Evolutionary conservation across 2,797 vertebrate genomes (phyloP), one percentile per base, ranked within the genome.

Genomic region (Lacerta agilis): DNA sequence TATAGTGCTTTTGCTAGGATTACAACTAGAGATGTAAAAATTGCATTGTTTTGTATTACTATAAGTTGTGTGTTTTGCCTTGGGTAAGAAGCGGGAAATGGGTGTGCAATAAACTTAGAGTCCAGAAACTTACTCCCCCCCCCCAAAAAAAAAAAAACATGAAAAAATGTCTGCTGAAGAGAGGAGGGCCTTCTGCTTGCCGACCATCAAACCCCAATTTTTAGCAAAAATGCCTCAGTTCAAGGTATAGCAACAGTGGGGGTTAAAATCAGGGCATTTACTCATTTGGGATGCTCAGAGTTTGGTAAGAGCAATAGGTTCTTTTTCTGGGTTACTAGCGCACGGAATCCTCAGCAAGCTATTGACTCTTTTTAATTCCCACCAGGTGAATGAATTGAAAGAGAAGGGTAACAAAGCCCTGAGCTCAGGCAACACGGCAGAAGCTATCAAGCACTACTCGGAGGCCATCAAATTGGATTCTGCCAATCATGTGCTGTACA

Each of bases 321-420:
- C 23, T 18, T 36, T 71, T 79, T 38, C 5, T 79, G 49, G 79
- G 78, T 87, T 73, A 73, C 15, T 81, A 8, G 67, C 66, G 11
- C 78, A 29, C 7, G 5, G 67, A 29, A 33, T 79, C 8, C 67
- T 41, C 36, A 7, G 1, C 69, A n/a, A 7, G 17, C 1, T 1
- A 66, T 43, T 72, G 1, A 5, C 7, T 5, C 29, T 64, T 38
- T 13, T 10, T 29, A n/a, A 2, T 8, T 43, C 45, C 43, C 8
- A 0, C 0, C 88, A 99, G 98, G 98, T 97, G 20, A 98, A 97
- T 83, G 97, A 97, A 94, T 96, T 99, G 76, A 99, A 99, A 94
- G 98, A 99, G 94, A 97, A 98, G 92, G 98, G 98, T 87, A 99
- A 99, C 95, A 98, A 98, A 94, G 98, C 98, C 8, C 97, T 99